Evolutionary conservation across 1,140 invertebrate genomes (phyloP), one percentile per base, ranked within the genome.

Genomic region (Eumeta japonica): DNA sequence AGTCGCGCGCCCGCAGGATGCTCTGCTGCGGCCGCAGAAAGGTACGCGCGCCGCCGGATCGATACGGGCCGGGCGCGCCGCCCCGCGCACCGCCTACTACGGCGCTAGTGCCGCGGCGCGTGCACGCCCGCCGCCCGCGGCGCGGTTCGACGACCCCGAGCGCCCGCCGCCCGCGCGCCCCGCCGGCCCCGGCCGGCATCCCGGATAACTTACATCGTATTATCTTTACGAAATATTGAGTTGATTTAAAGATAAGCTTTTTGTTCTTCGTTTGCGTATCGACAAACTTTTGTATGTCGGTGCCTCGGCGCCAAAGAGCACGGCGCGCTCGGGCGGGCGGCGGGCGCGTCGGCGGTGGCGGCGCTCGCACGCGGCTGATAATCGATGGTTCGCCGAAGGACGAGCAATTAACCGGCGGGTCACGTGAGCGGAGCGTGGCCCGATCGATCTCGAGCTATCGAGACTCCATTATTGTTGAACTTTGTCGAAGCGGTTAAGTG

Each of bases 11-110:
- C 79, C 81, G 82, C 81, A 84, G 80, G 81, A 89, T 89, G 86
- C 85, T 88, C 79, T 89, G 86, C 82, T 88, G 86, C 83, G 86
- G 86, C 79, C 83, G 86, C 77, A 86, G 86, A 81, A 88, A 88
- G 85, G 86, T 88, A 73, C 55, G 62, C 56, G 52, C 57, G 53
- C 38, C 61, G 64, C 68, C 68, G 62, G 64, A 66, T 68, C 66
- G 51, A n/a, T 61, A 61, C 61, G 65, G 62, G 67, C 64, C 62
- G 57, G 62, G 64, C 66, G 61, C 51, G 55, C 54, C 62, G 62
- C 61, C 67, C 67, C 62, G 64, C 67, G 60, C 67, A 59, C 56
- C 58, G 56, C 61, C 60, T 55, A 61, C 63, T 60, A 60, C 63
- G 63, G 59, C 62, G 58, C 55, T 63, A n/a, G 20, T 24, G 7